A percentile compares a stretch with the other conserved stretches of the same genome.
Evolutionary conservation across 2,888 invertebrate species (phyloP).

Genomic region (Xiphydria camelus): DNA sequence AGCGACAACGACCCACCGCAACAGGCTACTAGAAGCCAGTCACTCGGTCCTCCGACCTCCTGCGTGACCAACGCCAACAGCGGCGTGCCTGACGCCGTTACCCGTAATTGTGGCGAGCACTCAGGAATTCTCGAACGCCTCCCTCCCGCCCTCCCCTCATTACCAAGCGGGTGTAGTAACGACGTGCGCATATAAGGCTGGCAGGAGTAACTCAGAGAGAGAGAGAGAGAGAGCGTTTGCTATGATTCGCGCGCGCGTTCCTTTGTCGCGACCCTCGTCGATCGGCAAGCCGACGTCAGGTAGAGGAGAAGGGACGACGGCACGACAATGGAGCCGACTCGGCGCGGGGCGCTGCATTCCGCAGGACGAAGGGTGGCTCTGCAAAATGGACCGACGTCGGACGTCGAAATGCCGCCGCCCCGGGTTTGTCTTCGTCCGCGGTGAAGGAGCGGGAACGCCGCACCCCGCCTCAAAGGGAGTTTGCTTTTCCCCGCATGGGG

Average conservation of each 20-base stretch:
- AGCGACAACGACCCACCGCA: background rate
- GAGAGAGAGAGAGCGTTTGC: too few species aligned
- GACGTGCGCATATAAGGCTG: too few species aligned
- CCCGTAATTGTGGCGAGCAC: background rate
- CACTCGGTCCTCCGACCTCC: background rate
- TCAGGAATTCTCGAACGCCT: background rate
- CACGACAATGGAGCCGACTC: background rate
- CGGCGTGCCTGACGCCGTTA: background rate
- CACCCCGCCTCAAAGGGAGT: too few species aligned
- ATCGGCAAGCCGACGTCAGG: slow-evolving; percentile 3
- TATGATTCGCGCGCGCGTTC: too few species aligned
- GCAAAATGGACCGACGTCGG: slow-evolving; percentile 1
- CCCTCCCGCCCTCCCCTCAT: too few species aligned
- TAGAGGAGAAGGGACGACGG: background rate
- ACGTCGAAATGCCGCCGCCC: too few species aligned
- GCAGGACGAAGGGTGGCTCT: background rate
- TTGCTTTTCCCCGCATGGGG: too few species aligned
- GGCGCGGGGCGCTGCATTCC: background rate
- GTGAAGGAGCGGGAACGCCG: too few species aligned
- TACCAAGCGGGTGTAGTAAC: too few species aligned
- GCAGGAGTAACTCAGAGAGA: too few species aligned
- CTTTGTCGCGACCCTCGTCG: background rate
- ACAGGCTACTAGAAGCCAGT: background rate
- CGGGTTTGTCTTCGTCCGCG: too few species aligned
- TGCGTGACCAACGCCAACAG: slow-evolving; percentile 1